Conservation (phyloP, 2,113 vertebrate species). For the Scolopax mira region DNA sequence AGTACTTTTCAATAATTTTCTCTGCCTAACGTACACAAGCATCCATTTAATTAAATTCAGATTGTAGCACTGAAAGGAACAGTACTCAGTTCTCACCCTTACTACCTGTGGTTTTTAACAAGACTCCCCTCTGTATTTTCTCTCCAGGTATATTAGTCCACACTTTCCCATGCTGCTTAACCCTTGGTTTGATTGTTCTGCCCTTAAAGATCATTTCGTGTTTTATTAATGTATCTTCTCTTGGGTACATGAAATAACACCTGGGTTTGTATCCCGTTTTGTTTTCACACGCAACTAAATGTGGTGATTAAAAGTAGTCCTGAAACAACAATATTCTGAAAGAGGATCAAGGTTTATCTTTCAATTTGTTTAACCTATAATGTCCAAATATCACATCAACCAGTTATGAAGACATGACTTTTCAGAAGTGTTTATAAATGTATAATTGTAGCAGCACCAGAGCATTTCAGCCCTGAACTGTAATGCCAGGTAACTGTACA, state of each 20-base stretch:
- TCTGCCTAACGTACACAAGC: background rate
- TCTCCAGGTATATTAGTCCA: background rate
- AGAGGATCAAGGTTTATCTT: background rate
- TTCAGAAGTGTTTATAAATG: background rate
- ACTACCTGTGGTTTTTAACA: background rate
- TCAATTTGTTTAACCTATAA: background rate
- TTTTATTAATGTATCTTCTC: background rate
- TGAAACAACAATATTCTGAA: background rate
- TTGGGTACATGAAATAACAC: background rate
- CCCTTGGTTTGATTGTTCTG: background rate
- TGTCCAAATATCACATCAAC: background rate
- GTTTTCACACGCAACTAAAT: background rate
- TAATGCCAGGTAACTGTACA: background rate
- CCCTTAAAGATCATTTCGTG: fast-evolving
- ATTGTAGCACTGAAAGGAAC: background rate
- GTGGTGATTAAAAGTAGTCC: background rate
- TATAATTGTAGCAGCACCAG: background rate
- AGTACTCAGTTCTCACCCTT: background rate
- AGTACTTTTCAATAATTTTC: background rate
- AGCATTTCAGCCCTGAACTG: background rate
- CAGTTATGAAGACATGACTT: background rate
- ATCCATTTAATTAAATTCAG: background rate
- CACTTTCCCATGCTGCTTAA: background rate
- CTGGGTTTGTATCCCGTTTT: background rate
- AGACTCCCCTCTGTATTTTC: background rate